phyloP scores from a whole-genome alignment of 2,797 vertebrate species.

The Chelmon rostratus region DNA sequence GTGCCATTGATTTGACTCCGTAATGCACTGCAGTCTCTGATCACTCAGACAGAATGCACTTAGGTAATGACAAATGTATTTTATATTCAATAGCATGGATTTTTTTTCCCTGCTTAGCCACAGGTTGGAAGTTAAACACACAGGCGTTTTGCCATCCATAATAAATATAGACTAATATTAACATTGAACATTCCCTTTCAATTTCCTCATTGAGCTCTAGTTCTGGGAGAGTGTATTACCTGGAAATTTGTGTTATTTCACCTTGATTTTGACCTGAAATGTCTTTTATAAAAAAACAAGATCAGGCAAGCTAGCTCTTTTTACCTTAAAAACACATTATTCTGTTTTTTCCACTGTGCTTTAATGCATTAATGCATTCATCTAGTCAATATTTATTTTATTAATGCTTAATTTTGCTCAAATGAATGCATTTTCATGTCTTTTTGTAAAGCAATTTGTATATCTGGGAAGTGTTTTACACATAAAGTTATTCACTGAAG shows the following conservation, averaged over 20 bases:
- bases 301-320: neutral
- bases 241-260: neutral
- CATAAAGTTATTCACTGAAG: neutral
- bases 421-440: neutral
- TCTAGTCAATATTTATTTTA: neutral
- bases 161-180: slow-evolving; percentile 8
- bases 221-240: neutral
- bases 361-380: neutral
- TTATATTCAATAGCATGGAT: slow-evolving; percentile 76
- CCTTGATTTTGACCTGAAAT: neutral
- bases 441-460: neutral
- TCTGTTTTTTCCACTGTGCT: neutral
- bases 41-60: slow-evolving; percentile 78
- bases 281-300: neutral
- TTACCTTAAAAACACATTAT: neutral
- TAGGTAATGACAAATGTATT: slow-evolving; percentile 75
- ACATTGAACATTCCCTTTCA: slow-evolving; percentile 1
- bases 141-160: too few species aligned
- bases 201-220: neutral
- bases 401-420: neutral
- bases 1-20: slow-evolving; percentile 70
- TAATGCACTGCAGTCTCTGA: slow-evolving; percentile 70
- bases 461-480: neutral
- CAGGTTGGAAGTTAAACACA: slow-evolving; percentile 62
- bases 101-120: slow-evolving; percentile 54